phyloP scores from a whole-genome alignment of 2,797 vertebrate species.

The Taenioides sp. region DNA sequence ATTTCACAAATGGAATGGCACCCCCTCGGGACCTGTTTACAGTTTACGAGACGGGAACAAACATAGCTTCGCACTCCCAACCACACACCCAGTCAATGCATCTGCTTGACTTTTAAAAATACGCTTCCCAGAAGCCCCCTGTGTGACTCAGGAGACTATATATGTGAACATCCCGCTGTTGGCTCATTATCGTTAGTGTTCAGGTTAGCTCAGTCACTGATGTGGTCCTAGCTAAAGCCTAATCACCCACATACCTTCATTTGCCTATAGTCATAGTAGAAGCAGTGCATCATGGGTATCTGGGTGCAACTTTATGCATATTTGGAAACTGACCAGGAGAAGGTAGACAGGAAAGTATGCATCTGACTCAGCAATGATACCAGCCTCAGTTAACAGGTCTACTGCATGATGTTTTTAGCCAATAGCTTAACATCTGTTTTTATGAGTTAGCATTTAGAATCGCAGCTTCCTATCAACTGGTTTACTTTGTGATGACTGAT shows the following conservation, averaged over 20 bases:
- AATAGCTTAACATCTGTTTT: constrained; percentile 29
- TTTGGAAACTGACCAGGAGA: constrained; percentile 31
- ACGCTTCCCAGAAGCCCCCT: constrained; percentile 73
- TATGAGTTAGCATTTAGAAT: constrained; percentile 39
- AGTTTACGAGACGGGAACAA: constrained; percentile 63
- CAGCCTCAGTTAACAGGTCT: constrained; percentile 29
- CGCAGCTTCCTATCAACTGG: constrained; percentile 31
- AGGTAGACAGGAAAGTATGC: constrained; percentile 34
- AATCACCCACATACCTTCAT: constrained; percentile 62
- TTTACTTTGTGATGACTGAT: constrained; percentile 49
- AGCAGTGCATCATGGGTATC: constrained; percentile 30
- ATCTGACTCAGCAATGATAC: constrained; percentile 47
- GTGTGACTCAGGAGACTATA: constrained; percentile 62
- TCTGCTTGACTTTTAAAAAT: constrained; percentile 72
- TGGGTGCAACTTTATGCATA: constrained; percentile 26
- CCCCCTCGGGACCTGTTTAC: constrained; percentile 66
- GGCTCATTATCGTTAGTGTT: constrained; percentile 67
- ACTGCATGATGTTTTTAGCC: constrained; percentile 39
- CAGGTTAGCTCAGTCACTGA: constrained; percentile 63
- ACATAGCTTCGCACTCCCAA: constrained; percentile 48
- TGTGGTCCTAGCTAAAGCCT: constrained; percentile 63
- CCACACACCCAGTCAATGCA: constrained; percentile 54
- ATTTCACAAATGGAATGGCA: constrained; percentile 57
- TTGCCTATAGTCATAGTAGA: constrained; percentile 40
- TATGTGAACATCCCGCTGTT: constrained; percentile 60